Conservation (phyloP, 2,888 invertebrate species). For the Anorthoa munda region DNA sequence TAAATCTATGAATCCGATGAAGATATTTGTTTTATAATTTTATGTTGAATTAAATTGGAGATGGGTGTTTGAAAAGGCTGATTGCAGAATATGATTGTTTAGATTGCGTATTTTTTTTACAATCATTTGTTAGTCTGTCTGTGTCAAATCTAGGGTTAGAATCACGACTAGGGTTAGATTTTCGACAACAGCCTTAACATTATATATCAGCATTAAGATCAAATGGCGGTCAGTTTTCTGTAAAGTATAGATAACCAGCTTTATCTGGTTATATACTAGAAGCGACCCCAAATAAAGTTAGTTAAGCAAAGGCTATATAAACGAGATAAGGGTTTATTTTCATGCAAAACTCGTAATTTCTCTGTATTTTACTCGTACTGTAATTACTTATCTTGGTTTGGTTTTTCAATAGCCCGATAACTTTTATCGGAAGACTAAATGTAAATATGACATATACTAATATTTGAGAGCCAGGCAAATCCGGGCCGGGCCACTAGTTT, state of each 20-base stretch:
- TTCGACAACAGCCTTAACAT: not conserved
- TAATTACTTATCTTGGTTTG: too few species aligned
- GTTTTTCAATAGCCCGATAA: too few species aligned
- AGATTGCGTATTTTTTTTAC: too few species aligned
- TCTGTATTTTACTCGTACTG: not conserved
- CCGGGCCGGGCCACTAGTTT: too few species aligned
- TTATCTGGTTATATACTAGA: slow-evolving; percentile 1
- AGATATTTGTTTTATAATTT: slow-evolving; percentile 25
- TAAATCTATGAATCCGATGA: slow-evolving; percentile 26
- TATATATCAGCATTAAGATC: not conserved
- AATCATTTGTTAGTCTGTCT: not conserved
- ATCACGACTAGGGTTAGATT: not conserved
- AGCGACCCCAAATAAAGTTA: slow-evolving; percentile 1
- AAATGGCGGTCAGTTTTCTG: not conserved
- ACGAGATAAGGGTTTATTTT: not conserved
- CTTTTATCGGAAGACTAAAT: too few species aligned
- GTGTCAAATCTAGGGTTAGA: too few species aligned
- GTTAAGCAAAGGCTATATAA: not conserved
- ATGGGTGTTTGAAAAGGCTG: not conserved
- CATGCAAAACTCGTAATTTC: not conserved
- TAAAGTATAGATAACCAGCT: slow-evolving; percentile 9
- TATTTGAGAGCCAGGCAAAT: too few species aligned
- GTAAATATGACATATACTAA: too few species aligned
- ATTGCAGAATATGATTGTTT: not conserved
- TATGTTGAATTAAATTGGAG: not conserved